phyloP scores from a whole-genome alignment of 2,888 invertebrate species.

The Hermaeophaga mercurialis region DNA sequence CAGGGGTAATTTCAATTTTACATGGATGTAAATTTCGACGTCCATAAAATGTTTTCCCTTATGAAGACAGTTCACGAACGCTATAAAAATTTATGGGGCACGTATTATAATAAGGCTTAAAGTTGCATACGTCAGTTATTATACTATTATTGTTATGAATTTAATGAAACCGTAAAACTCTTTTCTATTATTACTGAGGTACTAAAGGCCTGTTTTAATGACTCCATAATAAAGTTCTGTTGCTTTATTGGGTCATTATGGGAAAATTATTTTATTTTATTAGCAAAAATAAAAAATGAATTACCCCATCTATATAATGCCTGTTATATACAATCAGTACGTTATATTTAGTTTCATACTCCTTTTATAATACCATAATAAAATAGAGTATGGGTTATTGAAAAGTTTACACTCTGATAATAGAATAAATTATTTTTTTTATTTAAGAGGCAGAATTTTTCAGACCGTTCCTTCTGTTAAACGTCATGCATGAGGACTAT shows the following conservation, averaged over 20 bases:
- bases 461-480: too few relatives aligned
- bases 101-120: slow-evolving; percentile 17
- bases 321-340: too few relatives aligned
- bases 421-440: too few relatives aligned
- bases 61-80: slow-evolving; percentile 16
- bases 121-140: slow-evolving; percentile 21
- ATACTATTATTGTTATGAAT: slow-evolving; percentile 18
- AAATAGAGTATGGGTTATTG: too few relatives aligned
- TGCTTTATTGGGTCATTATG: background rate
- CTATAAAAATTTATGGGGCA: slow-evolving; percentile 18
- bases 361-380: too few relatives aligned
- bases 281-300: background rate
- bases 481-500: too few relatives aligned
- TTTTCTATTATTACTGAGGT: slow-evolving; percentile 13
- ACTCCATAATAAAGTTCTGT: background rate
- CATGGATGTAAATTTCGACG: background rate
- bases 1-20: background rate
- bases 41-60: slow-evolving; percentile 12
- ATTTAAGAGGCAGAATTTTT: too few relatives aligned
- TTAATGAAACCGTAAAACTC: slow-evolving; percentile 20
- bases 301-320: too few relatives aligned
- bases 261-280: background rate
- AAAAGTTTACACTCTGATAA: too few relatives aligned
- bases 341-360: too few relatives aligned
- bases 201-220: background rate